A percentile compares a stretch with the other conserved stretches of the same genome.
Evolutionary conservation across 30 jellyfish, hydroid and myxozoan genomes (phyloP).

Genomic region (Chrysaora quinquecirrha): DNA sequence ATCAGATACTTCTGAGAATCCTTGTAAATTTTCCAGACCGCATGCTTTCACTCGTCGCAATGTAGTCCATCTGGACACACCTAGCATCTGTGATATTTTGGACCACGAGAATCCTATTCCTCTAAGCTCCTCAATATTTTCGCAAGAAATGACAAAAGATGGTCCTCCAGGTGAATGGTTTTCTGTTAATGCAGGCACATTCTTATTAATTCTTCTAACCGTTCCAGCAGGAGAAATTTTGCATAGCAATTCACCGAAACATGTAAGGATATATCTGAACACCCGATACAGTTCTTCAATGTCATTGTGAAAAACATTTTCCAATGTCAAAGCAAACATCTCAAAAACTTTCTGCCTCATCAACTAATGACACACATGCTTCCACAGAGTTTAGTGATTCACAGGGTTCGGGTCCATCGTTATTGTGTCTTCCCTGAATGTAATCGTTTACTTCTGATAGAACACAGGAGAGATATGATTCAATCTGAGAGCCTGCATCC

Average conservation of each 20-base stretch:
- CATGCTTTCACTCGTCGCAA: constrained; percentile 1
- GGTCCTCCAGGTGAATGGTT: constrained; percentile 29
- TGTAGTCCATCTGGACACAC: constrained; percentile 21
- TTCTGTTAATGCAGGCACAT: constrained; percentile 1
- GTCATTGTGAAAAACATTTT: neutral
- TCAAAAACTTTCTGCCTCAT: neutral
- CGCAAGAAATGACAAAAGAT: neutral
- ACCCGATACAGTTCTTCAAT: neutral
- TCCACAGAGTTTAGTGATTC: too few species aligned
- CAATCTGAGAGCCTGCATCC: neutral
- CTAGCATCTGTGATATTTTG: constrained; percentile 14
- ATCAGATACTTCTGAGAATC: constrained; percentile 3
- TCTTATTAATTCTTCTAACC: neutral
- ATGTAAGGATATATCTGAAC: neutral
- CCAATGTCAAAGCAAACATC: neutral
- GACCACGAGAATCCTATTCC: constrained; percentile 18
- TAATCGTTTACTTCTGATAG: too few species aligned
- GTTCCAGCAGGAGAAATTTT: neutral
- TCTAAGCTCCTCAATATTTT: constrained; percentile 8
- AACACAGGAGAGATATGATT: too few species aligned
- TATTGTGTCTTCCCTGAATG: too few species aligned
- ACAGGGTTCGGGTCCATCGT: too few species aligned
- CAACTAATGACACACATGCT: too few species aligned
- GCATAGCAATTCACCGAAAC: neutral
- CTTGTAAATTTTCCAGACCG: constrained; percentile 11